Evolutionary conservation across 2,113 vertebrate genomes (phyloP), one percentile per base, ranked within the genome.

Genomic region (Dissostichus mawsoni): DNA sequence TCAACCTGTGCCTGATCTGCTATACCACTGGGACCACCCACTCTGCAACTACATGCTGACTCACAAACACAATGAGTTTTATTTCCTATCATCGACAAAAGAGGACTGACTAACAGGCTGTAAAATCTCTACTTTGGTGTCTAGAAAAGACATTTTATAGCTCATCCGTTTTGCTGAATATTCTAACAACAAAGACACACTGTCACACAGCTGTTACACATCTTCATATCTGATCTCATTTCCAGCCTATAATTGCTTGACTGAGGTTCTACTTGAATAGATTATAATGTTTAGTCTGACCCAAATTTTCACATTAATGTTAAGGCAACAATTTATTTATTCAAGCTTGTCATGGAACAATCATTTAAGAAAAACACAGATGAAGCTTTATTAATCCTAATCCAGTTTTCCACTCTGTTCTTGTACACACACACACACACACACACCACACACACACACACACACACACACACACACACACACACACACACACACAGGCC

Each of bases 61-160:
- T 81, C 68, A 17, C 41, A 48, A 44, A 80, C 47, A 79, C 48
- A 51, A 76, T n/a, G 4, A 11, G 3, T 80, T 83, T 80, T 65
- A 66, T 68, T 79, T 78, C 44, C 45, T 67, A 13, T 20, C 14
- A 44, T 65, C 11, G 14, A 44, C 76, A 70, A 53, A 78, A 3
- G 53, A 82, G 25, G 51, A 79, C 55, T 50, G 63, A 56, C 29
- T 29, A 29, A 11, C 61, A 36, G 33, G 63, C 62, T 20, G 17
- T 50, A 56, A 50, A 64, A 67, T 33, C 10, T 47, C 36, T 53
- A 48, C 52, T 36, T 10, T 62, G 44, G 0, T 23, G 36, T 41
- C 36, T 41, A 41, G 36, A 41, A 41, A 61, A 20, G 16, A 61
- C 3, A 17, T 51, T 23, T 9, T 17, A 18, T 20, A 58, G 18